Conservation (phyloP, 2,888 invertebrate species). For the Zonitis immaculata region DNA sequence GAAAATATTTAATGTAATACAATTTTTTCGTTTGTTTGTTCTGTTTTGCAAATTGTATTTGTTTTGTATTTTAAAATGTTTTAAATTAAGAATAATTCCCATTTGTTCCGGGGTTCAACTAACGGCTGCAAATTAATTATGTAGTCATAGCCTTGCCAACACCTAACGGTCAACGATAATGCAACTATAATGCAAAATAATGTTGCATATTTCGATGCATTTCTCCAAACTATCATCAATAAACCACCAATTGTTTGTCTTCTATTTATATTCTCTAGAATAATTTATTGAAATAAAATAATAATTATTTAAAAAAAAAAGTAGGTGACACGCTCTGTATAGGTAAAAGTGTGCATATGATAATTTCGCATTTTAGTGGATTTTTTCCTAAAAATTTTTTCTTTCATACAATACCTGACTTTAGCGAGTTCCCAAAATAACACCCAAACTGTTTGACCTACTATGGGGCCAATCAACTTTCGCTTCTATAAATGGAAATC, state of each 20-base stretch:
- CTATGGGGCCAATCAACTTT: constrained; percentile 30
- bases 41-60: not conserved
- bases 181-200: not conserved
- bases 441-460: constrained; percentile 26
- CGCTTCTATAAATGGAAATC: constrained; percentile 26
- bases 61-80: not conserved
- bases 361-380: not conserved
- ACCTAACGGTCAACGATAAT: not conserved
- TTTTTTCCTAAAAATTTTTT: not conserved
- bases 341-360: not conserved
- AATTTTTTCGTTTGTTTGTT: not conserved
- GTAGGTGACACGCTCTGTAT: not conserved
- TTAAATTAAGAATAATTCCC: not conserved
- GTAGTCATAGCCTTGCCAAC: not conserved
- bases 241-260: not conserved
- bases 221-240: no score
- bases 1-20: not conserved
- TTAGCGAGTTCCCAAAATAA: constrained; percentile 19
- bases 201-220: not conserved
- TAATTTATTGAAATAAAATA: no score
- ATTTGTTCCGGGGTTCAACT: constrained; percentile 2
- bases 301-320: no score
- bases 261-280: no score
- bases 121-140: constrained; percentile 1
- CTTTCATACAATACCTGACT: not conserved